Evolutionary conservation across 2,797 vertebrate species (phyloP).

Genomic region (Amphiprion clarkii): DNA sequence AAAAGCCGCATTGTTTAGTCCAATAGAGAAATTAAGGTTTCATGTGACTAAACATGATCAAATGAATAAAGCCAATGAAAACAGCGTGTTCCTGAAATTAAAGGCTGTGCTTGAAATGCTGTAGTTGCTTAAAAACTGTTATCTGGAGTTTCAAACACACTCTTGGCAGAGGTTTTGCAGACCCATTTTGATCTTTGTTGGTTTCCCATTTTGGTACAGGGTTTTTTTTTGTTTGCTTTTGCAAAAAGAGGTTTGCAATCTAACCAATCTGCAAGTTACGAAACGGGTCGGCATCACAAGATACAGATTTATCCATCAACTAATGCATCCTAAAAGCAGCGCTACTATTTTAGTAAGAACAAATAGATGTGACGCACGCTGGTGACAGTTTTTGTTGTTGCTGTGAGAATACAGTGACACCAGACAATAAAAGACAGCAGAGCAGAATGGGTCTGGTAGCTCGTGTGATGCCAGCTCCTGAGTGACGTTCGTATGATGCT

Average conservation of each 20-base stretch:
- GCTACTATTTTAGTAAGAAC: background rate
- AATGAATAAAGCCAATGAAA: slow-evolving; percentile 20
- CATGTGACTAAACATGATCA: background rate
- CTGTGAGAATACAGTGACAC: slow-evolving; percentile 26
- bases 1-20: background rate
- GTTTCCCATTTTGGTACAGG: no score
- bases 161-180: slow-evolving; percentile 33
- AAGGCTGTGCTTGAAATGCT: background rate
- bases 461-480: slow-evolving; percentile 12
- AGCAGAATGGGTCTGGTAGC: slow-evolving; percentile 9
- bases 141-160: slow-evolving; percentile 13
- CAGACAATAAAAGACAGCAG: slow-evolving; percentile 17
- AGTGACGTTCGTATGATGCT: slow-evolving; percentile 19
- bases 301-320: background rate
- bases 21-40: background rate
- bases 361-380: background rate
- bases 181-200: background rate
- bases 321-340: slow-evolving; percentile 11
- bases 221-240: no score
- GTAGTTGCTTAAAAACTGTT: no score
- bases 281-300: background rate
- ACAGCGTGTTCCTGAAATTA: slow-evolving; percentile 13
- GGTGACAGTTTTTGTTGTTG: slow-evolving; percentile 11
- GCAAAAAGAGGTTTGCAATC: background rate
- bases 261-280: background rate